Base-by-base conservation (phyloP, 2,113 vertebrate species). In the Ciconia stormi region DNA sequence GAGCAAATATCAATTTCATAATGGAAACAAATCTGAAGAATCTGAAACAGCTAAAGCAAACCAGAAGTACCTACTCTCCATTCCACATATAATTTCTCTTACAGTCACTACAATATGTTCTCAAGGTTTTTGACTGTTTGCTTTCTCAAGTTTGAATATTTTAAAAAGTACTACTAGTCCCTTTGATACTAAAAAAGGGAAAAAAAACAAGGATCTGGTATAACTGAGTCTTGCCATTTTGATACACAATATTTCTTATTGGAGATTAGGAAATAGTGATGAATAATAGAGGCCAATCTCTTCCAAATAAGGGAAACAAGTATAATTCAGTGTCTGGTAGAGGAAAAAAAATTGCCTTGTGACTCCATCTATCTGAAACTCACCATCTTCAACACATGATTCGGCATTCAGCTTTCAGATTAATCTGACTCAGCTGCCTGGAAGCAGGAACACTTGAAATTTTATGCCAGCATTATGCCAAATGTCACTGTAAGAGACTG, bases 361-460 rank as follows among this genome's bases (percentile, higher is more conserved):
- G 72, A 19, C 55, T 82, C 73, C 27, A 42, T 22, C 72, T 40
- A 12, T 34, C 47, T 71, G 61, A 81, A 87, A 89, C 53, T 38
- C 78, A 16, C 59, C 84, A n/a, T 67, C 69, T 89, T 74, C 79
- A 14, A 58, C 70, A 55, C 42, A 27, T 36, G 91, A 92, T 49
- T 91, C 84, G 87, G 78, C 84, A 81, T 25, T 63, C 86, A 34
- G 91, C 78, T 63, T 69, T 40, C 11, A 6, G 59, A 66, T 70
- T 49, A 17, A 19, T 81, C 91, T 87, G 77, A 91, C 83, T 95
- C 89, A 93, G 95, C 91, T 84, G 67, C 80, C 91, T 81, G 65
- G n/a, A 63, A 86, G 58, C 4, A 42, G n/a, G 27, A 91, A 21
- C 36, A 23, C 7, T 69, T 10, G 27, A 20, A 77, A 69, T 89